Conservation (phyloP, 2,113 vertebrate genomes). For the Epinephelus moara region DNA sequence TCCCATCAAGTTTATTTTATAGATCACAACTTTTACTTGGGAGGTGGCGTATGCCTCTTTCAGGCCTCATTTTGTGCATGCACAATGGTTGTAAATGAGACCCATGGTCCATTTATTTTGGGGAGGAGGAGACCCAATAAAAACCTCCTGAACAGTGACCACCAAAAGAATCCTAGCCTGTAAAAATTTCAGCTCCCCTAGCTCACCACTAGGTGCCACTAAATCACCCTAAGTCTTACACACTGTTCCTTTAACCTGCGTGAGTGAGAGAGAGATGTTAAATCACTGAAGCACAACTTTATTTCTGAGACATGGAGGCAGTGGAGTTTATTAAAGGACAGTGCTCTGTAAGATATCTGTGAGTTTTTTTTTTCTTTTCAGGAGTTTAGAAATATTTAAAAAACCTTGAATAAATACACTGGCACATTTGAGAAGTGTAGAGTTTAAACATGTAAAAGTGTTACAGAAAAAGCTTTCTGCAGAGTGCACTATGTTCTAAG, state of each 20-base stretch:
- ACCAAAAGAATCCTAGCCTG: no score
- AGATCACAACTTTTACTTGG: no score
- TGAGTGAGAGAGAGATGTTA: neutral
- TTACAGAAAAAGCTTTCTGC: constrained; percentile 24
- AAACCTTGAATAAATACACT: neutral
- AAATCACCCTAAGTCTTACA: no score
- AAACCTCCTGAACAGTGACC: no score
- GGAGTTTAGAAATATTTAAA: neutral
- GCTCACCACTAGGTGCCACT: no score
- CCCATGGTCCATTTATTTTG: no score
- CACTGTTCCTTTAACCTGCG: neutral
- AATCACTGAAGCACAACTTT: neutral
- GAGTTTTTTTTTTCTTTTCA: neutral
- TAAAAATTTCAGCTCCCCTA: no score
- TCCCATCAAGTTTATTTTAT: no score
- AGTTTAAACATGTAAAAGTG: constrained; percentile 34
- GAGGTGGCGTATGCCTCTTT: no score
- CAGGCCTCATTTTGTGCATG: no score
- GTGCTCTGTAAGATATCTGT: neutral
- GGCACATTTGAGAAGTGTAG: constrained; percentile 9
- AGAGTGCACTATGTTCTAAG: constrained; percentile 38
- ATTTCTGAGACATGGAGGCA: constrained; percentile 8
- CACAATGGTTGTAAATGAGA: no score
- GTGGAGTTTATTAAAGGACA: constrained; percentile 6
- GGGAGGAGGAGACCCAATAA: no score